Conservation (phyloP, 2,113 vertebrate species). For the Otus sunia region DNA sequence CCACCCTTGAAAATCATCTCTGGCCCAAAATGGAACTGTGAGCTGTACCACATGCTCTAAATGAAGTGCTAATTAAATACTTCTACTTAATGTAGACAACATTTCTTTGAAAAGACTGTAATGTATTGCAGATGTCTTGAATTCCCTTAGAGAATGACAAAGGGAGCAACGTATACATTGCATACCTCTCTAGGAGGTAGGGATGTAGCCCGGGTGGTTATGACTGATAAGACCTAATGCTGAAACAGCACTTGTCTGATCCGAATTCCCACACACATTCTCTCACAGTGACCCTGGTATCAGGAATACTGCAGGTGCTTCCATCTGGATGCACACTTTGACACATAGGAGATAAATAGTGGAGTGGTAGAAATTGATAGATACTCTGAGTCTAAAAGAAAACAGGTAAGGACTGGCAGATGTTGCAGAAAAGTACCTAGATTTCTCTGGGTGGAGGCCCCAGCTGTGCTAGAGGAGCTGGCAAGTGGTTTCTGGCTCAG, state of each 20-base stretch:
- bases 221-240: not conserved
- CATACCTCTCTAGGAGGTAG: not conserved
- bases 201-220: not conserved
- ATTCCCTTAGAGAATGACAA: not conserved
- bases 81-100: conserved; percentile 36
- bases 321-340: accelerated
- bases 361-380: not conserved
- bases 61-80: conserved; percentile 66
- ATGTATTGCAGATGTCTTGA: not conserved
- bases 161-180: not conserved
- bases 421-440: not conserved
- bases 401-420: not conserved
- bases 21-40: conserved; percentile 18
- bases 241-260: not conserved
- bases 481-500: not conserved
- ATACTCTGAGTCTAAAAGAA: too few relatives aligned
- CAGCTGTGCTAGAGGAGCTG: not conserved
- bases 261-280: accelerated
- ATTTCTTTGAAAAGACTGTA: conserved; percentile 19
- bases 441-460: not conserved
- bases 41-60: conserved; percentile 50
- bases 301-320: not conserved
- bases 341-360: accelerated
- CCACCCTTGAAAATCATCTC: conserved; percentile 20
- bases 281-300: not conserved